These are phyloP conservation scores for Phenganax subtilis DNA, from an alignment of 92 coral and sea anemone genomes.

Conservation along the genomic window DNA sequence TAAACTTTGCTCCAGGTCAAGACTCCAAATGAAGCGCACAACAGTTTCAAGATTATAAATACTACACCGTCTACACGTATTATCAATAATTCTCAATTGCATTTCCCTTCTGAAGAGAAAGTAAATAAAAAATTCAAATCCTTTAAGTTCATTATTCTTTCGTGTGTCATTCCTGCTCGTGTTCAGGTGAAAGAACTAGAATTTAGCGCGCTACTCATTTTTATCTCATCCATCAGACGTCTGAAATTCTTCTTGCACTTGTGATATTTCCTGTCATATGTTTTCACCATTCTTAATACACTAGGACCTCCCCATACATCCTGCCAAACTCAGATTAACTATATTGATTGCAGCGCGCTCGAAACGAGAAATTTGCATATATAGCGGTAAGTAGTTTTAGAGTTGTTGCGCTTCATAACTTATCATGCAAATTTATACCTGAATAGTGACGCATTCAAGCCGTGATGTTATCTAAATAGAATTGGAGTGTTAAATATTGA, in stretches of 20 bases:
- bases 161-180: constrained; percentile 1
- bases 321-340: neutral
- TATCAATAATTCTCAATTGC: constrained; percentile 4
- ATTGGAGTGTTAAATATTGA: constrained; percentile 9
- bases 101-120: neutral
- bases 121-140: neutral
- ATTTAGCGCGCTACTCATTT: neutral
- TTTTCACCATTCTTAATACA: constrained; percentile 27
- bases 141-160: neutral
- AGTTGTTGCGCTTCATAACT: neutral
- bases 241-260: constrained; percentile 21
- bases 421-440: neutral
- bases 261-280: constrained; percentile 30
- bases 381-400: neutral
- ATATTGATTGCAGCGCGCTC: neutral
- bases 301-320: constrained; percentile 23
- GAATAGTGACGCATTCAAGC: neutral
- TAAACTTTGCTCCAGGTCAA: neutral
- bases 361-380: constrained; percentile 4
- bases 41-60: neutral
- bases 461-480: constrained; percentile 6
- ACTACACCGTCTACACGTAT: no score
- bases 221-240: constrained; percentile 37
- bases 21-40: neutral
- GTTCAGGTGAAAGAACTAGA: neutral